These are phyloP conservation scores for Brachylomia viminalis DNA, from an alignment of 2,888 invertebrate genomes.

Conservation along the genomic window DNA sequence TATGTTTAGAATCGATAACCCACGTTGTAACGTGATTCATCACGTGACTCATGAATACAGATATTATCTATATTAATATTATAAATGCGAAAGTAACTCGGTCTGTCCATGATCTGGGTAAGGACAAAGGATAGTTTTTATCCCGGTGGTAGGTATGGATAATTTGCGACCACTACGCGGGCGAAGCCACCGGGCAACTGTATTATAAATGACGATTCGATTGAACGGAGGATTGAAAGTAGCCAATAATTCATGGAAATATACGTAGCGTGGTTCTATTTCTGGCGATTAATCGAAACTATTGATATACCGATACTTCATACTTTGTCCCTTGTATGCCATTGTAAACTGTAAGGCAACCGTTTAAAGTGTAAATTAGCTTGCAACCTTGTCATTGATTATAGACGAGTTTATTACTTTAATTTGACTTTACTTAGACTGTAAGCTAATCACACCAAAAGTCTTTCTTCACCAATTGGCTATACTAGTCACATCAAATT, in stretches of 20 bases:
- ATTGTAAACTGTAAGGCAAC: conserved; percentile 16
- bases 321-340: background rate
- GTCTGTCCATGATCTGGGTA: background rate
- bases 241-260: conserved; percentile 31
- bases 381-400: conserved; percentile 5
- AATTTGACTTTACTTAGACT: conserved; percentile 37
- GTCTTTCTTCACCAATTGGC: too few relatives aligned
- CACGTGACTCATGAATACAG: background rate
- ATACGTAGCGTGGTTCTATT: conserved; percentile 35
- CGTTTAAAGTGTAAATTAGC: background rate
- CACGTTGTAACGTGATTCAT: conserved; percentile 5
- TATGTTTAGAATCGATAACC: conserved; percentile 26
- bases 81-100: background rate
- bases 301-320: conserved; percentile 1
- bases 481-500: conserved; percentile 41
- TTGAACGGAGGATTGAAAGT: conserved; percentile 3
- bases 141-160: too few relatives aligned
- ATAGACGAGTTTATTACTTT: conserved; percentile 25
- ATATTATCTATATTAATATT: background rate
- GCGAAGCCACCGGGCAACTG: background rate
- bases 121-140: background rate
- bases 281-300: conserved; percentile 26
- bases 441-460: conserved; percentile 19
- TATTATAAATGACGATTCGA: conserved; percentile 8
- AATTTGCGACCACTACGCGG: background rate